Conservation (phyloP, 2,797 vertebrate genomes). For the Gorsachius magnificus region DNA sequence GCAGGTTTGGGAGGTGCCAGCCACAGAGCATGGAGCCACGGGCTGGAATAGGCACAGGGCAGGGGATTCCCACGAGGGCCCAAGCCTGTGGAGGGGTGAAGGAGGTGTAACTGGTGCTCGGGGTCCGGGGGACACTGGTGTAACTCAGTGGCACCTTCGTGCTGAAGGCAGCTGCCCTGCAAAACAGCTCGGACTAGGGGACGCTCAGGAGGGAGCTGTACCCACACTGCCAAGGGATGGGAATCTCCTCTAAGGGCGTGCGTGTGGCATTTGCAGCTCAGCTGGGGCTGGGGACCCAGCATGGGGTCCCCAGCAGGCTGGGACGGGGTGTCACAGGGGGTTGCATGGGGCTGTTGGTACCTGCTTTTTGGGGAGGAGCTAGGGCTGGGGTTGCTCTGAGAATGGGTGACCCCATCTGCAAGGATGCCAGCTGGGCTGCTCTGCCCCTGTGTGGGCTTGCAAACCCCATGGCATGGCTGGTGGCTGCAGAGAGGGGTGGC, state of each 20-base stretch:
- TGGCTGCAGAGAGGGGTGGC: background rate
- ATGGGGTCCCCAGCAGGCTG: background rate
- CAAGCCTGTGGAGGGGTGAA: background rate
- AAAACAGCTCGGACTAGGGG: background rate
- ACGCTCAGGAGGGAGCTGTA: background rate
- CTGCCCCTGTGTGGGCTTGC: background rate
- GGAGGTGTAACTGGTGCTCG: background rate
- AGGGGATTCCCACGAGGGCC: background rate
- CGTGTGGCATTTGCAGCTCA: background rate
- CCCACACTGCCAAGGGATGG: rapidly evolving
- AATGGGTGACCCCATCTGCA: background rate
- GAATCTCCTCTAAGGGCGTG: background rate
- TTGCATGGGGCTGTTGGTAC: background rate
- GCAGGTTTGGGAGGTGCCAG: background rate
- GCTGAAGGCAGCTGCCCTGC: background rate
- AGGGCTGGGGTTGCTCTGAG: background rate
- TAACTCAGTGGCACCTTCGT: background rate
- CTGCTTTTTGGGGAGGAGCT: rapidly evolving
- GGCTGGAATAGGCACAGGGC: background rate
- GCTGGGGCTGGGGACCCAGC: rapidly evolving
- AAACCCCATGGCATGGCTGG: background rate
- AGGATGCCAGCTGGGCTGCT: background rate
- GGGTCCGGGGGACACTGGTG: background rate
- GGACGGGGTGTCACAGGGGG: background rate
- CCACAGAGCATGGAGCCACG: background rate